Evolutionary conservation across 2,888 invertebrate species (phyloP).

Genomic region (Cetonia aurata): DNA sequence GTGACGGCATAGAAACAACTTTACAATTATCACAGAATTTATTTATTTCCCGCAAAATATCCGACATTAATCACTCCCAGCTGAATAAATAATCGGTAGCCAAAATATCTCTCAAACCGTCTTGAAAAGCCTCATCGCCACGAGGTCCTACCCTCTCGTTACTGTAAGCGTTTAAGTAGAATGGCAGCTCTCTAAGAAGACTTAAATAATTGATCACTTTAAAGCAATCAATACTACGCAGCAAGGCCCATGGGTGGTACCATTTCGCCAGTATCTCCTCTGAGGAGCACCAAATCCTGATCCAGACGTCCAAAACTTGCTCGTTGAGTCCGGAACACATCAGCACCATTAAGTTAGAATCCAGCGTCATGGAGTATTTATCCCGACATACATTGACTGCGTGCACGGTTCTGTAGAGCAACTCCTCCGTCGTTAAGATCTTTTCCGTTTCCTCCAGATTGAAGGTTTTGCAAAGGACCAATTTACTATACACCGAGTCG

Average conservation of each 20-base stretch:
- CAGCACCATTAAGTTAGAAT: slow-evolving; percentile 26
- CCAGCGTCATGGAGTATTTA: neutral
- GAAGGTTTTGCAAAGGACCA: slow-evolving; percentile 37
- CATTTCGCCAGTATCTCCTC: slow-evolving; percentile 25
- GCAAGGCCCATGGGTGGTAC: slow-evolving; percentile 38
- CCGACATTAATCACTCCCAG: slow-evolving; percentile 20
- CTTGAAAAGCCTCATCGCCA: slow-evolving; percentile 10
- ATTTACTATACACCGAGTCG: slow-evolving; percentile 30
- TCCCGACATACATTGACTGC: neutral
- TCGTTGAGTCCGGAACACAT: slow-evolving; percentile 40
- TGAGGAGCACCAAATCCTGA: slow-evolving; percentile 34
- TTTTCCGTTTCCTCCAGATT: slow-evolving; percentile 38
- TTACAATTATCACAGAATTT: neutral
- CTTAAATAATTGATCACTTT: slow-evolving; percentile 22
- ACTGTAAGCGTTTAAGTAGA: slow-evolving; percentile 25
- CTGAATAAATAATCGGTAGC: slow-evolving; percentile 34
- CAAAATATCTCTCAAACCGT: slow-evolving; percentile 35
- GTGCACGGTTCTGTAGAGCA: slow-evolving; percentile 26
- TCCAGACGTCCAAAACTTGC: slow-evolving; percentile 37
- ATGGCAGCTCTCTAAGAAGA: slow-evolving; percentile 22
- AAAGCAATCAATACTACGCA: slow-evolving; percentile 15
- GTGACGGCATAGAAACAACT: slow-evolving; percentile 1
- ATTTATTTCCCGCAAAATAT: neutral
- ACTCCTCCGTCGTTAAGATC: slow-evolving; percentile 31
- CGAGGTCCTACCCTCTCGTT: neutral